Conservation (phyloP, 2,797 vertebrate genomes). For the Aselliscus stoliczkanus region DNA sequence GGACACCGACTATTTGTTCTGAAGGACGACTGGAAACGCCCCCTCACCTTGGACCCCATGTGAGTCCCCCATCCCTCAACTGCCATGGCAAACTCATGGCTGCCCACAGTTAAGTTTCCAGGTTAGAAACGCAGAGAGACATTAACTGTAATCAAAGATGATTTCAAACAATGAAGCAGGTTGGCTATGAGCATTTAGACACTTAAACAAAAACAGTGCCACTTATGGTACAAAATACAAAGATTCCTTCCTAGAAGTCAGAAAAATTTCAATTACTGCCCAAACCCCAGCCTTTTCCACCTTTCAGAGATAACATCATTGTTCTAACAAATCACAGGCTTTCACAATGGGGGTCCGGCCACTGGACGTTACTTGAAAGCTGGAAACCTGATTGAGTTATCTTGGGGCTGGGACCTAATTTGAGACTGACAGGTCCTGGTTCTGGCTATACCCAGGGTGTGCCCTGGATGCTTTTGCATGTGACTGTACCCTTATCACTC, state of each 20-base stretch:
- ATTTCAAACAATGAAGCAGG: neutral
- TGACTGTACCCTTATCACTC: neutral
- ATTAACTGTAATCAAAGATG: neutral
- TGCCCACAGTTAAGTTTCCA: neutral
- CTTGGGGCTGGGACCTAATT: neutral
- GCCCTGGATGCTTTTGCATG: rapidly evolving
- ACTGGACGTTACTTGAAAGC: neutral
- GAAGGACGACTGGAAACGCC: neutral
- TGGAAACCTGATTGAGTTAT: neutral
- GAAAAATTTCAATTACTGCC: no score
- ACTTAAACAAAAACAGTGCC: neutral
- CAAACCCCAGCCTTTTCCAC: rapidly evolving
- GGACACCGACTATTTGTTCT: neutral
- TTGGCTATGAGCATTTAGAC: neutral
- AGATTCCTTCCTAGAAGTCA: neutral
- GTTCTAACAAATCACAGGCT: neutral
- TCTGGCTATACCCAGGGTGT: neutral
- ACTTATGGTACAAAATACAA: no score
- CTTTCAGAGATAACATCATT: no score
- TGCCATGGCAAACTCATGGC: neutral
- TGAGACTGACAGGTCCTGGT: neutral
- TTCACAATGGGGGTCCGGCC: neutral
- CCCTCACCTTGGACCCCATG: neutral
- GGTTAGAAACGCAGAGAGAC: neutral
- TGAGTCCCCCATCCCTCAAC: neutral